These are phyloP conservation scores for Lumbricus terrestris DNA, from an alignment of 2,888 invertebrate species.

Conservation along the genomic window DNA sequence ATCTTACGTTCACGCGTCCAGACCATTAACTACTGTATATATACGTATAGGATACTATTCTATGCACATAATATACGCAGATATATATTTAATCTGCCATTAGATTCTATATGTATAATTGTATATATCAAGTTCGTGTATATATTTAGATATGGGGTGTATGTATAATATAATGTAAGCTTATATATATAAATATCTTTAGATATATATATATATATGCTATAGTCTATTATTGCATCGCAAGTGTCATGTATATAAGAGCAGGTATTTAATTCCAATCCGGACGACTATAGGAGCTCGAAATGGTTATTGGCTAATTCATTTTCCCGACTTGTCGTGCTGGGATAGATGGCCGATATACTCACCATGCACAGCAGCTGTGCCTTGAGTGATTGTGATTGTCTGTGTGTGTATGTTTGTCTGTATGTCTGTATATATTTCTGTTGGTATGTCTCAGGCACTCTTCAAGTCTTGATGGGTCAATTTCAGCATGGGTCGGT, in stretches of 20 bases:
- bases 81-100: too few relatives aligned
- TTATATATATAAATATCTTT: too few relatives aligned
- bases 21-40: neutral
- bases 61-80: neutral
- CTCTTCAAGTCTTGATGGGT: neutral
- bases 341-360: neutral
- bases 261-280: neutral
- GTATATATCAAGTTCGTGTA: neutral
- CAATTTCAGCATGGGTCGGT: neutral
- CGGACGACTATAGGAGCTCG: neutral
- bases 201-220: too few relatives aligned
- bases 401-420: neutral
- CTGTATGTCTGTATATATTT: slow-evolving; percentile 11
- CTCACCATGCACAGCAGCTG: neutral
- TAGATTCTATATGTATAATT: too few relatives aligned
- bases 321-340: neutral
- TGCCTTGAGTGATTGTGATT: too few relatives aligned
- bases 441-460: neutral
- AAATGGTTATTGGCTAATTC: neutral
- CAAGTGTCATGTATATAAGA: neutral
- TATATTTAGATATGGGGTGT: too few relatives aligned
- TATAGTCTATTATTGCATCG: too few relatives aligned
- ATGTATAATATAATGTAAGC: too few relatives aligned
- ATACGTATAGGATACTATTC: neutral
- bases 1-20: neutral